These are phyloP conservation scores for Pheosia gnoma DNA, from an alignment of 2,888 invertebrate species.

Conservation along the genomic window DNA sequence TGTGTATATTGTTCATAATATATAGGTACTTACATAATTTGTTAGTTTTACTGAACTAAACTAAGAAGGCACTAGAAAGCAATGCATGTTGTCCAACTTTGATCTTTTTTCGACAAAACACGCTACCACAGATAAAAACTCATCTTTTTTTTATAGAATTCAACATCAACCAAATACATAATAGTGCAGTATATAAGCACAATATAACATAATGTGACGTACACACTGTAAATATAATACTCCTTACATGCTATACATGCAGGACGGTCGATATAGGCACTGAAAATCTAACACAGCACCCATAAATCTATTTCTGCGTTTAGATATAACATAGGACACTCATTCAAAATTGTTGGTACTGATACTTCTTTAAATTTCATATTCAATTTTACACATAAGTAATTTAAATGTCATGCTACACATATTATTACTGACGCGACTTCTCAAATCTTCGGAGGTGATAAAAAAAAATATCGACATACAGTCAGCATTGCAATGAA, in stretches of 20 bases:
- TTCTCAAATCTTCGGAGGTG: constrained; percentile 1
- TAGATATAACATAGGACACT: neutral
- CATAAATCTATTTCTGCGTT: neutral
- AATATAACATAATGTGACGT: constrained; percentile 39
- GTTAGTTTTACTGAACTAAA: constrained; percentile 1
- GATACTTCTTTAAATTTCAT: neutral
- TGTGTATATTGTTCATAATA: neutral
- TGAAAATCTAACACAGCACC: constrained; percentile 17
- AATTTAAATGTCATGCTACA: constrained; percentile 24
- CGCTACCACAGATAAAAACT: neutral
- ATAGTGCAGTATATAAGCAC: constrained; percentile 45
- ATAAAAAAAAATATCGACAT: too few relatives aligned
- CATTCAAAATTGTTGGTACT: neutral
- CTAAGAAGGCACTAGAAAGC: constrained; percentile 2
- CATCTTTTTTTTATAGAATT: neutral
- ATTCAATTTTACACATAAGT: neutral
- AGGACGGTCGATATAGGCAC: constrained; percentile 27
- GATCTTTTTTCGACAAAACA: neutral
- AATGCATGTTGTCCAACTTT: neutral
- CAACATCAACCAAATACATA: constrained; percentile 30
- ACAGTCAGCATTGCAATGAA: too few relatives aligned
- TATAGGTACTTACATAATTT: neutral
- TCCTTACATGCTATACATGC: constrained; percentile 64
- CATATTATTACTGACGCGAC: constrained; percentile 17
- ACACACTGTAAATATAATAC: constrained; percentile 33